Percentiles rank a stretch among this genome's conserved stretches.
phyloP scores from a whole-genome alignment of 2,888 invertebrate species.

The Drosophila demipolita region DNA sequence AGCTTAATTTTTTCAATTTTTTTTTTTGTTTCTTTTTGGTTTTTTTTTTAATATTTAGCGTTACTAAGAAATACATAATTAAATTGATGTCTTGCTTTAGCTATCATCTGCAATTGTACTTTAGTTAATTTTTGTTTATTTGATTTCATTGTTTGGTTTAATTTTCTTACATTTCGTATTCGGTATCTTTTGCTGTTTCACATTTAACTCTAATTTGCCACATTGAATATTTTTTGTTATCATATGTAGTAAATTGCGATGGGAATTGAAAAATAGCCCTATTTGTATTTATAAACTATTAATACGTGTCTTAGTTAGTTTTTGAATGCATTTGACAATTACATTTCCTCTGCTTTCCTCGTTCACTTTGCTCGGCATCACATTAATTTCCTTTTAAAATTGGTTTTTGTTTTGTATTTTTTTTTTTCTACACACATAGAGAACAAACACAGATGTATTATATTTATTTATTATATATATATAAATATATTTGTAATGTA shows the following conservation, averaged over 20 bases:
- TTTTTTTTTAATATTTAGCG: conserved; percentile 42
- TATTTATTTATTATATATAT: conserved; percentile 52
- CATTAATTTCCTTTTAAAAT: conserved; percentile 57
- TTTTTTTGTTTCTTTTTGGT: conserved; percentile 8
- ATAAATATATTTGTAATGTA: conserved; percentile 59
- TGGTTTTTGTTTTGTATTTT: conserved; percentile 4
- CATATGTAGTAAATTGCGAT: conserved; percentile 61
- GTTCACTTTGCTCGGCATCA: conserved; percentile 55
- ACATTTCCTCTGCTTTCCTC: conserved; percentile 28
- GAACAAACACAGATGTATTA: conserved; percentile 37
- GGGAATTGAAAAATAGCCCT: conserved; percentile 65
- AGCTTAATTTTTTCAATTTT: conserved; percentile 24
- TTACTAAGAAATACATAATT: conserved; percentile 59
- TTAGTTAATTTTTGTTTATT: conserved; percentile 42
- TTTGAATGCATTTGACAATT: conserved; percentile 68
- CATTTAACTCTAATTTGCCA: conserved; percentile 74
- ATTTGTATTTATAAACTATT: conserved; percentile 64
- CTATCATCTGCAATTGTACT: conserved; percentile 61
- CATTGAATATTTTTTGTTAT: conserved; percentile 69
- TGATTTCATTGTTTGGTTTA: conserved; percentile 41
- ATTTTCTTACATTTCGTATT: conserved; percentile 32
- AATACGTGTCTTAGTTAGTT: conserved; percentile 66
- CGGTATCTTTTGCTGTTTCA: conserved; percentile 35
- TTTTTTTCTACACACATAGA: conserved; percentile 56
- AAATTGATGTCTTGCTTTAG: conserved; percentile 51